Evolutionary conservation across 2,888 invertebrate genomes (phyloP).

Genomic region (Morinoia aosen): DNA sequence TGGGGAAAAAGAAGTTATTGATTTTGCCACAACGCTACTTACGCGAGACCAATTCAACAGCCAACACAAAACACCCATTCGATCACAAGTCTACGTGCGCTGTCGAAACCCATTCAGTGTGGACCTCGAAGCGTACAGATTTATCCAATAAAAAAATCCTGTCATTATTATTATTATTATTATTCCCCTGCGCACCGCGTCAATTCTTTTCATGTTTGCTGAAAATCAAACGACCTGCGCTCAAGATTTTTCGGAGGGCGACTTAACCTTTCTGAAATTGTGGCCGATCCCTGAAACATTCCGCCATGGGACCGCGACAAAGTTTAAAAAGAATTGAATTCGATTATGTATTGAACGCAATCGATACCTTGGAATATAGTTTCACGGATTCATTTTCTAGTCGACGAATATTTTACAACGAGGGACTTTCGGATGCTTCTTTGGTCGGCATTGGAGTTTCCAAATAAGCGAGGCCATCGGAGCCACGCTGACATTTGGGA

Average conservation of each 20-base stretch:
- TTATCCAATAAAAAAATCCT: neutral
- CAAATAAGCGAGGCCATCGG: neutral
- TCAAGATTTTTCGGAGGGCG: conserved; percentile 13
- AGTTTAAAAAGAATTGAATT: conserved; percentile 1
- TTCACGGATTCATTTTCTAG: neutral
- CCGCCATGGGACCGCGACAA: neutral
- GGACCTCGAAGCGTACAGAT: neutral
- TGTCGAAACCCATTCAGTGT: conserved; percentile 15
- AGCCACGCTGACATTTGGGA: neutral
- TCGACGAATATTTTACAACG: neutral
- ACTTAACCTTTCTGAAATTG: conserved; percentile 31
- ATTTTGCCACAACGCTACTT: neutral
- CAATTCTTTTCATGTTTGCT: conserved; percentile 4
- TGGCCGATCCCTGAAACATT: neutral
- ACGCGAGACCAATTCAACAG: conserved; percentile 22
- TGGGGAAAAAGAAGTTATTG: conserved; percentile 1
- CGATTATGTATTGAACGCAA: neutral
- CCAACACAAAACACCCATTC: neutral
- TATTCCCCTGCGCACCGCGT: neutral
- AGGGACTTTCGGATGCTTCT: conserved; percentile 48
- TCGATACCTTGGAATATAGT: conserved; percentile 35
- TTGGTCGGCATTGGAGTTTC: conserved; percentile 15
- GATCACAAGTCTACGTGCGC: neutral
- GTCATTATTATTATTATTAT: neutral
- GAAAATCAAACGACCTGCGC: conserved; percentile 38